These are phyloP conservation scores for Avahi laniger DNA, from an alignment of 2,797 vertebrate species.

Conservation along the genomic window DNA sequence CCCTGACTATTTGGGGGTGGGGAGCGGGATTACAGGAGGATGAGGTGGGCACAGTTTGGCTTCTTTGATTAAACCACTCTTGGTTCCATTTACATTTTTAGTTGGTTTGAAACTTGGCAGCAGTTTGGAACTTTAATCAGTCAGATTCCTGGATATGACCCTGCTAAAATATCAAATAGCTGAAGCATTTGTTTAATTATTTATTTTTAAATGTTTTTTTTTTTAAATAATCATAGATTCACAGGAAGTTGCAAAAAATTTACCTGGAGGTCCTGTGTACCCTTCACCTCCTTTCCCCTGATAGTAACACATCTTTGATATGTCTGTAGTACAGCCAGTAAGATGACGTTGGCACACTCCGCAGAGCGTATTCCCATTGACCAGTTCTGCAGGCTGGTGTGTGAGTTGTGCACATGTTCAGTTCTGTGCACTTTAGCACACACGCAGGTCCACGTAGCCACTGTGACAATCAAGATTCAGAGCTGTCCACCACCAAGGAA, in stretches of 20 bases:
- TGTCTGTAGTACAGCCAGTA: rapidly evolving
- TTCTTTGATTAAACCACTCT: neutral
- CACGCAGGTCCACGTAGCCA: neutral
- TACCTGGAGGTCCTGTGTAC: neutral
- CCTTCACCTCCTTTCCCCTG: neutral
- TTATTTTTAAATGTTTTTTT: neutral
- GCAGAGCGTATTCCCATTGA: neutral
- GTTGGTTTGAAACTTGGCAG: neutral
- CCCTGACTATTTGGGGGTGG: neutral
- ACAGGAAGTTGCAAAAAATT: neutral
- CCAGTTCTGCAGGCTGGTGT: neutral
- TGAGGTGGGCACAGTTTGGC: neutral
- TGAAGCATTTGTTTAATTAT: neutral
- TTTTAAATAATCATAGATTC: neutral
- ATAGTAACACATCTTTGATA: rapidly evolving
- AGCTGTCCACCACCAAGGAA: no score
- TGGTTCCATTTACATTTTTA: neutral
- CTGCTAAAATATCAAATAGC: neutral
- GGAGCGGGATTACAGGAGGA: neutral
- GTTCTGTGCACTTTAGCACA: neutral
- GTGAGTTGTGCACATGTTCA: no score
- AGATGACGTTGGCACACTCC: rapidly evolving
- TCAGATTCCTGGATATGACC: neutral
- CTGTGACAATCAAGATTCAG: neutral
- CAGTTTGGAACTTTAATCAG: neutral